Base-by-base conservation (phyloP, 2,113 vertebrate species). In the Eulemur rufifrons region DNA sequence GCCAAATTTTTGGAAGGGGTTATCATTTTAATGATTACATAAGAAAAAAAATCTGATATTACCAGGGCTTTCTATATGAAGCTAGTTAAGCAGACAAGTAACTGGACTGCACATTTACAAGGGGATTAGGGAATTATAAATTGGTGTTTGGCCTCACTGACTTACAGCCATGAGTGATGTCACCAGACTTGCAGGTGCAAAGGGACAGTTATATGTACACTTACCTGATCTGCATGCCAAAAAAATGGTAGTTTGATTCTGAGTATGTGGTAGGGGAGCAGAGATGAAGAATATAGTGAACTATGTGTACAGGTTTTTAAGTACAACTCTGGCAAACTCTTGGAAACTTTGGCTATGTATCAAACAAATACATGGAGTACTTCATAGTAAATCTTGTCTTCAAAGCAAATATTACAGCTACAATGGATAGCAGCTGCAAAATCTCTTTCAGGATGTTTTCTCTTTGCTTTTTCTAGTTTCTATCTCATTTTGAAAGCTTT, bases 1-100 rank as follows among this genome's bases (percentile, higher is more conserved):
- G 96, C 91, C 96, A 97, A 93, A 97, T 97, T 98, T 98, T 97
- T 97, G 96, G 92, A 98, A 97, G 87, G 81, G 90, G 73, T 94
- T 97, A 97, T 87, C 96, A 54, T 54, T 54, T 54, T 54, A 54
- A 96, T 83, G 7, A 97, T 94, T 86, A 4, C 47, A 81, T 78
- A 86, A 45, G 39, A 68, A 81, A 97, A 86, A 63, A 77, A 96
- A 63, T 74, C 69, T 68, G 17, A 64, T 85, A 69, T 86, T 85
- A 81, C 61, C 17, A 92, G 64, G 42, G 66, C 59, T 95, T 73
- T 39, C 54, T 94, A 54, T 77, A 10, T 69, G 77, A 94, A 96
- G 68, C 56, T 85, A 87, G 25, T 64, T 86, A 76, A 88, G 64
- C 63, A 89, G 54, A 86, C 18, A 86, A 88, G 68, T 93, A 81